Evolutionary conservation across 1,140 invertebrate species (phyloP), one percentile per base, ranked within the genome.

Genomic region (Drosophila pandora): DNA sequence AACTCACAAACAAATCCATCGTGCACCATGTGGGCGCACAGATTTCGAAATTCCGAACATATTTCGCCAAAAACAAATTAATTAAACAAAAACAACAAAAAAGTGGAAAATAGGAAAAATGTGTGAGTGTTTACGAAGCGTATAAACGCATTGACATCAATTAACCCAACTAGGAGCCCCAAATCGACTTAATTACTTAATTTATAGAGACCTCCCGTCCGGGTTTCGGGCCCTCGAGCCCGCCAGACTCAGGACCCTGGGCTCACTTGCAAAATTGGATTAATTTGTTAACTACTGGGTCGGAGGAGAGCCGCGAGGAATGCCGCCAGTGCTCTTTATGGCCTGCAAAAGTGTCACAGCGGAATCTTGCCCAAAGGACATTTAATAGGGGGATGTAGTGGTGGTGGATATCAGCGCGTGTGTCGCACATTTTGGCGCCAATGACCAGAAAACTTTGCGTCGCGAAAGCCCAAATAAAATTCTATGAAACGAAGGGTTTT

Each of bases 61-160:
- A 10, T 41, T 30, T 22, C 43, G 17, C 43, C 13, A 23, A 62
- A 62, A 62, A 62, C 58, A 62, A 65, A 65, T 71, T 54, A 60
- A 59, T 69, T 84, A 53, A 58, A 49, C n/a, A 17, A 25, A 45
- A 23, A 23, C 23, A 17, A 10, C 47, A 4, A 9, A 17, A 43
- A 43, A 43, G 6, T 43, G 12, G 8, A 58, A 48, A 60, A 45
- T 37, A 21, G 49, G 48, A 57, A 49, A 76, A 37, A 37, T 37
- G 34, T 47, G 62, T 48, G 63, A 56, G 41, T 62, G 67, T 48
- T 60, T 80, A 68, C 61, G 62, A 62, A 58, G 74, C 85, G 63
- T 58, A 73, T 87, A 79, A 87, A 82, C 82, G 83, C 75, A 82
- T 87, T 87, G 83, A 75, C 83, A 62, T 78, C 82, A 82, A 87